A percentile compares a stretch with the other conserved stretches of the same genome.
Conservation (phyloP, 30 jellyfish, hydroid and myxozoan genomes). For the Hydractinia echinata region DNA sequence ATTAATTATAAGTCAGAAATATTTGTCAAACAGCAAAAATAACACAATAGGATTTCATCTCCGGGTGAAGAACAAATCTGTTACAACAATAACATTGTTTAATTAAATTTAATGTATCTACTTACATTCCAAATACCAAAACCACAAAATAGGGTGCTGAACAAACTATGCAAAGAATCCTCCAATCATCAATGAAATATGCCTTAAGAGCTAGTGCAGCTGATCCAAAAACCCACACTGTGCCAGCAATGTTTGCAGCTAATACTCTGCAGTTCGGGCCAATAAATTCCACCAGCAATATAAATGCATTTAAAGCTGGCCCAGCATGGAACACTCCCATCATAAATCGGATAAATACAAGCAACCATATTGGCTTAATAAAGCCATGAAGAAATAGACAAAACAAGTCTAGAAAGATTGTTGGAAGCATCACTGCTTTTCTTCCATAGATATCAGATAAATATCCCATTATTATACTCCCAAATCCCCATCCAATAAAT, state of each 20-base stretch:
- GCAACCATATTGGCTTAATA: constrained; percentile 16
- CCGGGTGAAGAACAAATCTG: too few species aligned
- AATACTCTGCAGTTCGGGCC: constrained; percentile 20
- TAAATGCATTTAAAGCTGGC: constrained; percentile 12
- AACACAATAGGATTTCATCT: background rate
- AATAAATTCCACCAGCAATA: constrained; percentile 18
- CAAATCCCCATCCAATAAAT: constrained; percentile 19
- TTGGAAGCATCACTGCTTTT: constrained; percentile 19
- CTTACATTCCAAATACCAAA: constrained; percentile 18
- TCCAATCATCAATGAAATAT: constrained; percentile 21
- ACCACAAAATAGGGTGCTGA: constrained; percentile 21
- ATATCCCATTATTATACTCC: constrained; percentile 4
- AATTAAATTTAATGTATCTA: background rate
- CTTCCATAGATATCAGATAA: constrained; percentile 23
- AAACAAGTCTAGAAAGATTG: background rate
- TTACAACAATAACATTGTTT: too few species aligned
- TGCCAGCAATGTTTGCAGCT: constrained; percentile 22
- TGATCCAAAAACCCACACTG: constrained; percentile 12
- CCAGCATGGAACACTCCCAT: constrained; percentile 23
- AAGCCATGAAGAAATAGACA: constrained; percentile 20
- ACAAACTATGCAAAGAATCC: constrained; percentile 2
- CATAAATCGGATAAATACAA: background rate
- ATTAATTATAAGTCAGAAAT: too few species aligned
- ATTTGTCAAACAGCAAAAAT: too few species aligned
- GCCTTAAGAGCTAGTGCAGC: constrained; percentile 10